Percentiles rank a stretch among this genome's conserved stretches.
phyloP scores from a whole-genome alignment of 2,113 vertebrate genomes.

The Peromyscus leucopus region DNA sequence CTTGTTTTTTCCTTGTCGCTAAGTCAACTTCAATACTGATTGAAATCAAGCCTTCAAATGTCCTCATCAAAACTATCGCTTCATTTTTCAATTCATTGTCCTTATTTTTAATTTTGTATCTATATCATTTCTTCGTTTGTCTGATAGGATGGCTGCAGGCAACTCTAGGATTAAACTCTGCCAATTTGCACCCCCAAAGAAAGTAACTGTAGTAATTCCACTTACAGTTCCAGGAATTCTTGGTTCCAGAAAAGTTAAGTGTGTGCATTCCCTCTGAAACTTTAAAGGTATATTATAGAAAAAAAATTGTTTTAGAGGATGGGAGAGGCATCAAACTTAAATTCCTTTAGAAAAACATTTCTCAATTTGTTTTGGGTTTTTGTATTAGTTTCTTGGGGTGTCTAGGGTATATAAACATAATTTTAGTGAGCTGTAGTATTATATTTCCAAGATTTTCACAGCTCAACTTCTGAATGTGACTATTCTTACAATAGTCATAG shows the following conservation, averaged over 20 bases:
- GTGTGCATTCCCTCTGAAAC: background rate
- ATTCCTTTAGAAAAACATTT: conserved; percentile 53
- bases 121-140: background rate
- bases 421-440: background rate
- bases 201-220: background rate
- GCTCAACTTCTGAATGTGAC: conserved; percentile 33
- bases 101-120: background rate
- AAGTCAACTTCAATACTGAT: background rate
- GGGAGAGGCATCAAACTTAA: background rate
- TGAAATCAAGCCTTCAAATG: background rate
- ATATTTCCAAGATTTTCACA: conserved; percentile 26
- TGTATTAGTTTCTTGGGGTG: conserved; percentile 19
- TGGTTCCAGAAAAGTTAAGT: background rate
- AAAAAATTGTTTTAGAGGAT: conserved; percentile 32
- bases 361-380: background rate
- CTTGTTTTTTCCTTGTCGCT: background rate
- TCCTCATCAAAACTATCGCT: conserved; percentile 5
- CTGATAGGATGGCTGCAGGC: background rate
- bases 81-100: background rate
- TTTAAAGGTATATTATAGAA: background rate
- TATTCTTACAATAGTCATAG: background rate
- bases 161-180: background rate
- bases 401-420: conserved; percentile 11
- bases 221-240: background rate
- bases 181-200: background rate